Percentiles rank a stretch among this genome's conserved stretches.
phyloP scores from a whole-genome alignment of 2,797 vertebrate genomes.

The Pyrrhura leucotis region DNA sequence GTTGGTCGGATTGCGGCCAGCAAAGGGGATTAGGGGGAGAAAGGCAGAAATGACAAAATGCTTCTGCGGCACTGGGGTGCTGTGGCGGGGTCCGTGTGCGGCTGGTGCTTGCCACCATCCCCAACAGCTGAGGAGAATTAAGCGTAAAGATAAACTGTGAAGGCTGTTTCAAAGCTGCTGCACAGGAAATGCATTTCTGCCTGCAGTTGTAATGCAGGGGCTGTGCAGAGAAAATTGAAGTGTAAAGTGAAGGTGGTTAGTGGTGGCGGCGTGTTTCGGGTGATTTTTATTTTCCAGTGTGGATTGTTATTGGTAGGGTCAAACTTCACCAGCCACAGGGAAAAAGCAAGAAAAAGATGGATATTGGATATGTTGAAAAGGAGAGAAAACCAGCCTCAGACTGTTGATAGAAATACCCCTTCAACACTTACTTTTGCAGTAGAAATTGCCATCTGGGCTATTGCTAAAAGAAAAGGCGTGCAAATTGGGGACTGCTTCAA shows the following conservation, averaged over 20 bases:
- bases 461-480: background rate
- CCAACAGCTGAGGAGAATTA: slow-evolving; percentile 70
- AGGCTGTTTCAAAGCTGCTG: slow-evolving; percentile 62
- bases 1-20: slow-evolving; percentile 62
- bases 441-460: background rate
- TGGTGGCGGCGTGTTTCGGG: background rate
- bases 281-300: background rate
- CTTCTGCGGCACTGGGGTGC: slow-evolving; percentile 10
- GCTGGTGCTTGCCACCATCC: slow-evolving; percentile 4
- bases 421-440: background rate
- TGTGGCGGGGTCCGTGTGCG: background rate
- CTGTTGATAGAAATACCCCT: background rate
- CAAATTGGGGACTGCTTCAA: background rate
- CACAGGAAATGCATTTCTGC: slow-evolving; percentile 57
- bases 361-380: background rate
- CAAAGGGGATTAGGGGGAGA: slow-evolving; percentile 77
- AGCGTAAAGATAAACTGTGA: slow-evolving; percentile 72
- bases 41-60: slow-evolving; percentile 62
- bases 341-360: background rate
- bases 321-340: background rate
- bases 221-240: background rate
- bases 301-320: background rate
- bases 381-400: background rate
- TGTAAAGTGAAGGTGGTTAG: background rate
- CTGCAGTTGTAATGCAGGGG: background rate